Base-by-base conservation (phyloP, 1,140 invertebrate genomes). In the Lineus longissimus region DNA sequence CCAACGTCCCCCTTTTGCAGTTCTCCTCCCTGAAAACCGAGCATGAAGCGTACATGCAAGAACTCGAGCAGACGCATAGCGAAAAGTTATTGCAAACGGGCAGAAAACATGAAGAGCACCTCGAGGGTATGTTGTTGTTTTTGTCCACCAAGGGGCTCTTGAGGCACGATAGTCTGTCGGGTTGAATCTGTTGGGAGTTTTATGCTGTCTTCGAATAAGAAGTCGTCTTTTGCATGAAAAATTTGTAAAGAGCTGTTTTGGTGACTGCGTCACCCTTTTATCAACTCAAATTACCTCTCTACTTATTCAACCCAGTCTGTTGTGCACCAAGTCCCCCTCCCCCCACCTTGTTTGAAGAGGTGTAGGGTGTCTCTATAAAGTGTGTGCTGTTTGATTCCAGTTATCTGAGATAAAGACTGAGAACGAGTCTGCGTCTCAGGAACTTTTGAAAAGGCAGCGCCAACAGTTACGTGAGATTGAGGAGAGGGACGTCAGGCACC, bases 381-480 rank as follows among this genome's bases (percentile, higher is more conserved):
- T n/a, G n/a, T 36, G 15, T 36, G 33, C 33, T 36, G 33, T 36
- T 36, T 36, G 33, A 36, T 59, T 69, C 11, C 64, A 77, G 70
- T 67, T 75, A 23, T 47, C 65, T 19, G 72, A 72, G 22, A 27
- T 71, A 19, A 68, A 64, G 19, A 41, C 61, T 27, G 65, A 71
- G 11, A 62, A 70, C 56, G 66, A 73, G 57, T 45, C 63, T 29
- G 56, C 47, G 19, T 19, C 47, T 19, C n/a, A 23, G 19, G 47
- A 51, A 23, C 25, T 51, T 23, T 23, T 23, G 25, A 23, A 19
- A 23, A 19, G 47, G n/a, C 47, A 51, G 25, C 19, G 25, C 6
- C n/a, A 51, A 9, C 19, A 51, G 25, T 27, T 51, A n/a, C n/a
- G 25, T 7, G 47, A 51, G 25, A 23, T 51, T 51, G 47, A 51